A percentile compares a stretch with the other conserved stretches of the same genome.
Evolutionary conservation across 2,113 vertebrate genomes (phyloP).

Genomic region (Willisornis vidua): DNA sequence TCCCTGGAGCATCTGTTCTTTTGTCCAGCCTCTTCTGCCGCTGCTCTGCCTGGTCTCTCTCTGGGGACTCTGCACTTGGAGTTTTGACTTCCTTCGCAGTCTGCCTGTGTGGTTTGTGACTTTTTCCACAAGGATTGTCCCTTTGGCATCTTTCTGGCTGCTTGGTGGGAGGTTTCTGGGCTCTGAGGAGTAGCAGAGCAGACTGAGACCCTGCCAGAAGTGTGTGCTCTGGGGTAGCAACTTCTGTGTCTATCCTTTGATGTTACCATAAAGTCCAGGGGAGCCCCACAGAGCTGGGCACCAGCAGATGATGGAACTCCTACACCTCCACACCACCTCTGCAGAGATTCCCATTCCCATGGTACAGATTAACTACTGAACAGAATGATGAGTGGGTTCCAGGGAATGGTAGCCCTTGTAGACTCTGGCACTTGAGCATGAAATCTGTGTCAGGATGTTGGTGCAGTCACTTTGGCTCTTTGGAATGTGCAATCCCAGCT

Average conservation of each 20-base stretch:
- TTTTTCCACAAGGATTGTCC: background rate
- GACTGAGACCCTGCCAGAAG: background rate
- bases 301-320: background rate
- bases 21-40: background rate
- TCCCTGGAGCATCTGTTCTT: background rate
- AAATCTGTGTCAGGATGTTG: background rate
- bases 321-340: background rate
- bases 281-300: background rate
- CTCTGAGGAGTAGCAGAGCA: background rate
- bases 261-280: background rate
- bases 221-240: background rate
- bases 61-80: background rate
- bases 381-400: background rate
- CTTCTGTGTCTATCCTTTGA: background rate
- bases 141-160: background rate
- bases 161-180: accelerated
- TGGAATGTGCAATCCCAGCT: background rate
- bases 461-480: background rate
- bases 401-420: background rate
- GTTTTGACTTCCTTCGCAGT: background rate
- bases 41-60: background rate
- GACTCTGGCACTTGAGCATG: background rate
- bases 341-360: background rate
- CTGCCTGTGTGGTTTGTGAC: background rate
- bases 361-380: background rate